phyloP scores from a whole-genome alignment of 2,797 vertebrate genomes.

The Chelonia mydas region DNA sequence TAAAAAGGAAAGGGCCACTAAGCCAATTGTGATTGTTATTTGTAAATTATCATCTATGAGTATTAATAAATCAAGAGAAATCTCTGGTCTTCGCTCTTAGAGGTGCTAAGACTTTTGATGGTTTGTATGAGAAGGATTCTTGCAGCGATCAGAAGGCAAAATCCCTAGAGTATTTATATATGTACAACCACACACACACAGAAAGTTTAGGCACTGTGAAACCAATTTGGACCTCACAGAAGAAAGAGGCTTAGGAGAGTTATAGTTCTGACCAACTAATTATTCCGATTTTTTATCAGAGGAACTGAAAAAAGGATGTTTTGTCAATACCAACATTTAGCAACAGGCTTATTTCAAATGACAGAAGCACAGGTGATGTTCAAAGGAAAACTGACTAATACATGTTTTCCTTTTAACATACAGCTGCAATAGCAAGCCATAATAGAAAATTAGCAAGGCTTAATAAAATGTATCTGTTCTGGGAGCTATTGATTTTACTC shows the following conservation, averaged over 20 bases:
- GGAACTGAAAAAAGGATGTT: background rate
- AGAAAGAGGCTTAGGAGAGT: background rate
- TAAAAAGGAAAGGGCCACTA: accelerated
- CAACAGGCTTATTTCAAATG: background rate
- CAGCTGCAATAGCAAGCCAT: background rate
- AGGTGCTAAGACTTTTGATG: background rate
- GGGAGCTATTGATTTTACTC: background rate
- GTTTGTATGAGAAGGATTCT: background rate
- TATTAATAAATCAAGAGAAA: background rate
- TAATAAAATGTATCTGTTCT: background rate
- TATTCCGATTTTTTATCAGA: background rate
- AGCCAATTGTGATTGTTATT: background rate
- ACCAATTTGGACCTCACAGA: background rate
- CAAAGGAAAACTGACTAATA: background rate
- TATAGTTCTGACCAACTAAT: background rate
- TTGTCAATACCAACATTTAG: background rate
- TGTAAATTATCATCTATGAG: background rate
- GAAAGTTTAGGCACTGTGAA: background rate
- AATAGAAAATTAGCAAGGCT: background rate
- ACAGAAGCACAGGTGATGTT: constrained; percentile 3
- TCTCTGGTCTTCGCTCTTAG: background rate
- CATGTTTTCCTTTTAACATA: background rate
- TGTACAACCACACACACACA: accelerated
- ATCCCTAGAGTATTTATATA: background rate
- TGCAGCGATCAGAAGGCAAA: background rate